Percentiles rank a stretch among this genome's conserved stretches.
Evolutionary conservation across 2,888 invertebrate genomes (phyloP).

Genomic region (Habroteleia sp.): DNA sequence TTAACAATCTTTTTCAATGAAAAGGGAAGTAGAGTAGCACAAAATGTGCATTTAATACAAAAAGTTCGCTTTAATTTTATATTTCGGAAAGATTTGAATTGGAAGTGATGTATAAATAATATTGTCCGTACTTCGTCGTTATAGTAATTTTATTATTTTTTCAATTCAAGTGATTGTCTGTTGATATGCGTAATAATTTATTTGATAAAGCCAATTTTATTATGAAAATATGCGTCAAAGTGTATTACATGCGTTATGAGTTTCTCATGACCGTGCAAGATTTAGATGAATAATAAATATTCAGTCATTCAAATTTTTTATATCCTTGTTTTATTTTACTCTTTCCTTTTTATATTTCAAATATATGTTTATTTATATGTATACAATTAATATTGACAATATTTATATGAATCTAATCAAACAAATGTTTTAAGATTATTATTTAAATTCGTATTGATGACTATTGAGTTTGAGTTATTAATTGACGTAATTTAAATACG

Average conservation of each 20-base stretch:
- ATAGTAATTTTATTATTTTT: conserved; percentile 61
- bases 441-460: conserved; percentile 10
- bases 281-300: conserved; percentile 63
- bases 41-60: conserved; percentile 18
- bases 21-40: conserved; percentile 19
- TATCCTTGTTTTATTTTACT: conserved; percentile 21
- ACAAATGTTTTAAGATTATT: not conserved
- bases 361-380: too few species aligned
- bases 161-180: conserved; percentile 74
- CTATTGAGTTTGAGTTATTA: not conserved
- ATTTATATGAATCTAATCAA: not conserved
- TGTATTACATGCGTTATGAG: conserved; percentile 53
- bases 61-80: not conserved
- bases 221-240: conserved; percentile 59
- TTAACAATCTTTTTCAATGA: conserved; percentile 4
- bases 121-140: conserved; percentile 23
- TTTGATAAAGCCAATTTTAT: conserved; percentile 65
- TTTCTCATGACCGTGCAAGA: conserved; percentile 43
- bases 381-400: not conserved
- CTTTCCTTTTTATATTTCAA: not conserved
- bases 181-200: conserved; percentile 74
- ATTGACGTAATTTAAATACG: conserved; percentile 9
- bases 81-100: conserved; percentile 8
- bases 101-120: conserved; percentile 23
- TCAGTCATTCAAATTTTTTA: conserved; percentile 60